Conservation (phyloP, 1,140 invertebrate species). For the Anoplophora glabripennis region DNA sequence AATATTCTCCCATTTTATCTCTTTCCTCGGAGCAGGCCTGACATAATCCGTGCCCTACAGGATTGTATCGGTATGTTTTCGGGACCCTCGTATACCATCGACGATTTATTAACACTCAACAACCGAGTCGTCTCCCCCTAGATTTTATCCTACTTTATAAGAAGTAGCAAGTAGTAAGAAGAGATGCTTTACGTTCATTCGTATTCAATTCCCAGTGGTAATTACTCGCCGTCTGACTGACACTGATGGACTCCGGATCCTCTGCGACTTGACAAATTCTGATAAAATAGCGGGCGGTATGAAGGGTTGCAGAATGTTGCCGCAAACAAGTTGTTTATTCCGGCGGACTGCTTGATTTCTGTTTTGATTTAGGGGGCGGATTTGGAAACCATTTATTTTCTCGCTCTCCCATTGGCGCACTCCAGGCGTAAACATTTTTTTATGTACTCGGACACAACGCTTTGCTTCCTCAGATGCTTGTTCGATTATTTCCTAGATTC, state of each 20-base stretch:
- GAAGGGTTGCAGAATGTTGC: constrained; percentile 19
- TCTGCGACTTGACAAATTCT: constrained; percentile 26
- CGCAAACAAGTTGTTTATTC: constrained; percentile 14
- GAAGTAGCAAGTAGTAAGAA: not conserved
- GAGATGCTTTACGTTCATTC: constrained; percentile 30
- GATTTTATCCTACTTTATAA: constrained; percentile 4
- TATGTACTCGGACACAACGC: too few species aligned
- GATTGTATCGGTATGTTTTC: not conserved
- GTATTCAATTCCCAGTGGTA: constrained; percentile 34
- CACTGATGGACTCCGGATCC: constrained; percentile 31
- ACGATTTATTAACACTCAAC: constrained; percentile 5
- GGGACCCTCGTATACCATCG: not conserved
- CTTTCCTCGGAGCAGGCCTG: too few species aligned
- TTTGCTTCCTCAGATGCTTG: too few species aligned
- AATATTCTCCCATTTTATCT: too few species aligned
- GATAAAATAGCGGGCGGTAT: constrained; percentile 25
- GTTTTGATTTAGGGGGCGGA: too few species aligned
- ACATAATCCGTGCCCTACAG: too few species aligned
- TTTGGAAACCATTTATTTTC: too few species aligned
- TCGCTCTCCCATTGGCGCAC: too few species aligned
- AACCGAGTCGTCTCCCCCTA: constrained; percentile 1
- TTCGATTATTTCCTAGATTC: too few species aligned
- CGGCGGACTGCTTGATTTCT: not conserved
- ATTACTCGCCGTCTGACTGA: constrained; percentile 34
- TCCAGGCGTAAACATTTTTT: too few species aligned